phyloP scores from a whole-genome alignment of 2,888 invertebrate species.

The Blastobasis lacticolella region DNA sequence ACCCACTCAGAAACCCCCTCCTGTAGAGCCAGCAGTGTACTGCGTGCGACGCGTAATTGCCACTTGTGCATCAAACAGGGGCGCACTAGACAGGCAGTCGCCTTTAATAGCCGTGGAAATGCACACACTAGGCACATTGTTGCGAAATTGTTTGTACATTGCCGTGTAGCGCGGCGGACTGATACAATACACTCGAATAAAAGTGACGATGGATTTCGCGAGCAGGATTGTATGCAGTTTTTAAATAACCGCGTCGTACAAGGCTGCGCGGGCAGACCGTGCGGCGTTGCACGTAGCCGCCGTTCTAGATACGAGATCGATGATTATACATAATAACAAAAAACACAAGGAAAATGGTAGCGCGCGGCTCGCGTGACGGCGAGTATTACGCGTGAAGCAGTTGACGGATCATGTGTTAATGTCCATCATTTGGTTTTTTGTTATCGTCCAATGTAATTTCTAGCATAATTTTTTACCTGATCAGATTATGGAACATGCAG shows the following conservation, averaged over 20 bases:
- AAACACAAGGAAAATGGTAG: slow-evolving; percentile 34
- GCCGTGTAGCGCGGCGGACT: too few species aligned
- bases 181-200: too few species aligned
- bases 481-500: too few species aligned
- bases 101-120: slow-evolving; percentile 2
- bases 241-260: too few species aligned
- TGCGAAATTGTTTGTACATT: too few species aligned
- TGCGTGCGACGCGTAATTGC: not conserved
- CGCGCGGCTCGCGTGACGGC: slow-evolving; percentile 27
- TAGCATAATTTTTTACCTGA: too few species aligned
- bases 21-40: not conserved
- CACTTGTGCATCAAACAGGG: not conserved
- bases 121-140: too few species aligned
- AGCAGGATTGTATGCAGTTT: too few species aligned
- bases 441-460: not conserved
- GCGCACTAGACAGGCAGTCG: slow-evolving; percentile 6
- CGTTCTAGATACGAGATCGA: slow-evolving; percentile 39
- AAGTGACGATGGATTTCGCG: too few species aligned
- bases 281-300: slow-evolving; percentile 42
- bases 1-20: not conserved
- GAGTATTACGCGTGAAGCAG: slow-evolving; percentile 21
- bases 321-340: slow-evolving; percentile 20
- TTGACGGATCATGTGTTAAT: slow-evolving; percentile 20
- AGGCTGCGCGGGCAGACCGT: slow-evolving; percentile 19
- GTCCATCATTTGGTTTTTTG: slow-evolving; percentile 8